Evolutionary conservation across 2,888 invertebrate genomes (phyloP), one percentile per base, ranked within the genome.

Genomic region (Julus scandinavius): DNA sequence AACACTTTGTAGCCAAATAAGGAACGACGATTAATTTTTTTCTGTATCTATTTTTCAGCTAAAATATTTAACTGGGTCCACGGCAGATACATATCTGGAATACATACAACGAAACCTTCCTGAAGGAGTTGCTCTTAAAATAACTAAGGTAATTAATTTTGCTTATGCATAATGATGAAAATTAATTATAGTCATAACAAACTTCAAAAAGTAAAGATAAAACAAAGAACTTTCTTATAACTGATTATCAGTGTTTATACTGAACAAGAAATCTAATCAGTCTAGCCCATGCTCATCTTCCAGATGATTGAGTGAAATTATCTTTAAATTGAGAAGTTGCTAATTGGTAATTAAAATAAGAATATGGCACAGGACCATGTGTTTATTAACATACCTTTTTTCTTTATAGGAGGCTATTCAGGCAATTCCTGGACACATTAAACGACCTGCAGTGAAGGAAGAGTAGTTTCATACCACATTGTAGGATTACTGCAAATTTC

Each of bases 21-120:
- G 84, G 40, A n/a, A 5, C 17, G 4, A 15, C 38, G 38, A 4
- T 84, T 11, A 38, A 17, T 7, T 86, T 63, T 63, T 4, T 88
- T 86, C n/a, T 86, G 84, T 88, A 41, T 87, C 85, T 88, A 50
- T 40, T 85, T 90, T 90, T 13, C 90, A 93, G 92, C 94, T 98
- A 49, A 95, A 96, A 91, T 94, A 96, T 91, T 92, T 99, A 15
- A 99, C 99, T 0, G 98, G 97, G 0, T 98, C 98, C 4, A 99
- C 99, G 15, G 96, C 98, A 86, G 97, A 97, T 90, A 99, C 99
- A 13, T 96, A 97, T 92, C 93, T 99, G 88, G 99, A 99, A 93
- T 99, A 99, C 92, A 95, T 99, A 89, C 96, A 99, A 92, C 94
- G 99, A 91, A 99, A 99, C 93, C 94, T 99, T 88, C 99, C 99